Evolutionary conservation across 2,113 vertebrate genomes (phyloP), one percentile per base, ranked within the genome.

Genomic region (Menura novaehollandiae): DNA sequence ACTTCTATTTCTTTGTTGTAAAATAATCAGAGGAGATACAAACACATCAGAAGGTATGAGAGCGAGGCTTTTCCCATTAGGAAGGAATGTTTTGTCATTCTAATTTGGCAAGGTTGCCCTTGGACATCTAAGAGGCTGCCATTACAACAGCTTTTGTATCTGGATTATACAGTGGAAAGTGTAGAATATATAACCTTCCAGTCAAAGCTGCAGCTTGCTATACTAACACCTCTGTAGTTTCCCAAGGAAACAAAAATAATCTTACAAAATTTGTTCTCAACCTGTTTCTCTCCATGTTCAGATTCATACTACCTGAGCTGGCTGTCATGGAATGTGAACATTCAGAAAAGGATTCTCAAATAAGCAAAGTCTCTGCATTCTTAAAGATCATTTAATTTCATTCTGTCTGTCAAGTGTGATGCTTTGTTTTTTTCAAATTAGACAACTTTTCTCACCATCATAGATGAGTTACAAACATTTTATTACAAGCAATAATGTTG

Each of bases 361-460:
- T 49, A 95, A 95, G 85, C 84, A 86, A 96, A 95, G 39, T 88
- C 95, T 94, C 88, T 49, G 39, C 73, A 91, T 95, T 92, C 92
- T 95, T 89, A 88, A 84, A 95, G 68, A 95, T 81, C 95, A 93
- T 81, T 97, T 95, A 72, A 95, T 94, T 95, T 96, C 92, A 95
- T 95, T 93, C 88, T 97, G 77, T 88, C 92, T 96, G 75, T 97
- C 89, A 96, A 95, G 94, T 69, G 53, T 95, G 88, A 97, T 91
- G 73, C 32, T 68, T 76, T 85, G 96, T 41, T 97, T 97, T 95
- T 88, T 76, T 64, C 41, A 28, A 80, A 43, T 7, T 12, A 66
- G 53, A 51, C 59, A 85, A 37, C 8, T 52, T 87, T 79, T 94
- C 62, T 87, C 41, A 64, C 28, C 10, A 27, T 55, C 35, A 23